Conservation (phyloP, 2,888 invertebrate genomes). For the Microctonus brassicae region DNA sequence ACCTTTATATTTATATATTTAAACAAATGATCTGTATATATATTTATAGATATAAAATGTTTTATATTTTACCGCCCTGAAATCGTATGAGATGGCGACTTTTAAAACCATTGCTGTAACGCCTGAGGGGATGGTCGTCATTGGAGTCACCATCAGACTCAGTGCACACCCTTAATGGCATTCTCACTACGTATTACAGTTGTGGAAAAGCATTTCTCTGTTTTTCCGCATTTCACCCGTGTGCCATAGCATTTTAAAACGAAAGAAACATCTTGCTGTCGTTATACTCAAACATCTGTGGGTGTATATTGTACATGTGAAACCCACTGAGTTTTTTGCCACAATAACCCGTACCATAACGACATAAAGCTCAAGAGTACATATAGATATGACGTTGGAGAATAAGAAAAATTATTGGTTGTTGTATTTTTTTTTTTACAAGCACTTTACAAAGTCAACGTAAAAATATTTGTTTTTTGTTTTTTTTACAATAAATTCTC, state of each 20-base stretch:
- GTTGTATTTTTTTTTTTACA: no score
- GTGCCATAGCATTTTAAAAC: not conserved
- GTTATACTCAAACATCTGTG: not conserved
- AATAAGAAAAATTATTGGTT: no score
- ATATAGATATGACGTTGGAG: no score
- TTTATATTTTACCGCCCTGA: not conserved
- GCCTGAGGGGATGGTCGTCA: slow-evolving; percentile 2
- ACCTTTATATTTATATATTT: not conserved
- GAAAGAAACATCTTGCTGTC: not conserved
- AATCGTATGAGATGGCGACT: not conserved
- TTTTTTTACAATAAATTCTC: no score
- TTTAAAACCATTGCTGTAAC: slow-evolving; percentile 2
- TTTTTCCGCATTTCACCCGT: slow-evolving; percentile 16
- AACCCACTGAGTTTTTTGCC: not conserved
- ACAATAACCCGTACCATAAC: no score
- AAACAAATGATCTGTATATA: not conserved
- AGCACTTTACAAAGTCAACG: no score
- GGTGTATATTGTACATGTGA: not conserved
- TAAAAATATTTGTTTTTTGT: no score
- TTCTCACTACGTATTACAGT: not conserved
- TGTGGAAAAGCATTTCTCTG: slow-evolving; percentile 24
- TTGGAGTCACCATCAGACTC: not conserved
- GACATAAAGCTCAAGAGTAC: no score
- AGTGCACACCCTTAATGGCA: slow-evolving; percentile 6
- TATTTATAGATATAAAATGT: not conserved